Percentiles rank a stretch among this genome's conserved stretches.
Conservation (phyloP, 2,113 vertebrate genomes). For the Calyptommatus sinebrachiatus region DNA sequence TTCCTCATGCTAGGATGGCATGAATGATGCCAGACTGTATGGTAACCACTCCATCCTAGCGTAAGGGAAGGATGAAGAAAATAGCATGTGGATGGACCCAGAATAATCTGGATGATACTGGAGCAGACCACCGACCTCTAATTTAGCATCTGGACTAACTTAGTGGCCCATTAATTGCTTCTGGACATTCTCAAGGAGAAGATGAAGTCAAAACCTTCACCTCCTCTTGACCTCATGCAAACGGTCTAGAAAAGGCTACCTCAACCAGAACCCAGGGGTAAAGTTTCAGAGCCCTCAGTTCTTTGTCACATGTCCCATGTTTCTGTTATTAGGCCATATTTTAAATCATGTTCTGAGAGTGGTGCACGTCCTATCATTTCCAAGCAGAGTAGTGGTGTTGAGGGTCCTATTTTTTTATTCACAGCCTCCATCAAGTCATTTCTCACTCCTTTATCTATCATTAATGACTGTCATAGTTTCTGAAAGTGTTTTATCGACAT, state of each 20-base stretch:
- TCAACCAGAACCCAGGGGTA: not conserved
- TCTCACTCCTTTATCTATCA: not conserved
- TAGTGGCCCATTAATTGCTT: too few relatives aligned
- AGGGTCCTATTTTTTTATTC: not conserved
- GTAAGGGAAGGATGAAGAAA: too few relatives aligned
- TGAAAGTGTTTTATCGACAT: constrained; percentile 41
- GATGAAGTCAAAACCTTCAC: too few relatives aligned
- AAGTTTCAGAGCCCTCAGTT: not conserved
- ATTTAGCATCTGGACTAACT: too few relatives aligned
- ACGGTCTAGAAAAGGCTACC: too few relatives aligned
- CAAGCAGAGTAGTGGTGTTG: not conserved
- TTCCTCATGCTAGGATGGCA: too few relatives aligned
- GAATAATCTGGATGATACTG: not conserved
- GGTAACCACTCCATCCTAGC: too few relatives aligned
- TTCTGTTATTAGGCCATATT: not conserved
- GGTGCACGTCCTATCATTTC: not conserved
- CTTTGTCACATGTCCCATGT: not conserved
- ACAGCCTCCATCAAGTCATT: not conserved
- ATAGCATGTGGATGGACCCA: not conserved
- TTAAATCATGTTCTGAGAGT: not conserved
- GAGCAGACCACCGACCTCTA: not conserved
- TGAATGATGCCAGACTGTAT: too few relatives aligned
- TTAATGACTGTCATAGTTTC: constrained; percentile 13
- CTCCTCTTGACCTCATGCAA: too few relatives aligned
- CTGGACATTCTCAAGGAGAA: too few relatives aligned